Base-by-base conservation (phyloP, 2,888 invertebrate species). In the Teinopalpus imperialis region DNA sequence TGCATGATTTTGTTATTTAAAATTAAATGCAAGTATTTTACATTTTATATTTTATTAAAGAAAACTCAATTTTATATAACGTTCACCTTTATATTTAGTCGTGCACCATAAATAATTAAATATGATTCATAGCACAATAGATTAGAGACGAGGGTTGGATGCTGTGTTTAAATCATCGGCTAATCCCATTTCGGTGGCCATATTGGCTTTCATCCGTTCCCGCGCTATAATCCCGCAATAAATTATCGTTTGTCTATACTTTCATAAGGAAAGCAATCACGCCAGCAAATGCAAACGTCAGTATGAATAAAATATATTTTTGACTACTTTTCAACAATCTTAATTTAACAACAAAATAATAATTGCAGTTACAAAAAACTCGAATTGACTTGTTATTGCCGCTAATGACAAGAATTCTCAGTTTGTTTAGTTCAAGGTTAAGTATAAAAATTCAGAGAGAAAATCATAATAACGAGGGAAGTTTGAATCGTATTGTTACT, bases 161-260 rank as follows among this genome's bases (percentile, higher is more conserved):
- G 44, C 32, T 45, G 32, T 39, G 44, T 39, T 45, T 45, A 45
- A 45, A 45, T 45, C 44, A 45, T 39, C 31, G 44, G 44, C 44
- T 45, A 45, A 45, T 45, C 44, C 44, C 37, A 36, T 39, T 45
- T 32, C 32, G 44, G 44, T 32, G 32, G 44, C 44, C 44, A 45
- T 45, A 45, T 45, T 45, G 44, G 44, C 44, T 45, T 45, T 45
- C 39, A 34, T 24, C 39, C 39, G 44, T 45, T 39, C 44, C 44
- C 44, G 44, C 44, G 44, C 20, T 45, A 27, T 45, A 45, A 45
- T 45, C 44, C 44, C 14, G 32, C 39, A 13, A 39, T 45, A 45
- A 45, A 45, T 45, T 39, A 39, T 45, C 32, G 44, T 45, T 45
- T 45, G 44, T 45, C 44, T 45, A 39, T 45, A 45, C 44, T 45